Conservation (phyloP, 2,797 vertebrate genomes). For the Rousettus madagascariensis region DNA sequence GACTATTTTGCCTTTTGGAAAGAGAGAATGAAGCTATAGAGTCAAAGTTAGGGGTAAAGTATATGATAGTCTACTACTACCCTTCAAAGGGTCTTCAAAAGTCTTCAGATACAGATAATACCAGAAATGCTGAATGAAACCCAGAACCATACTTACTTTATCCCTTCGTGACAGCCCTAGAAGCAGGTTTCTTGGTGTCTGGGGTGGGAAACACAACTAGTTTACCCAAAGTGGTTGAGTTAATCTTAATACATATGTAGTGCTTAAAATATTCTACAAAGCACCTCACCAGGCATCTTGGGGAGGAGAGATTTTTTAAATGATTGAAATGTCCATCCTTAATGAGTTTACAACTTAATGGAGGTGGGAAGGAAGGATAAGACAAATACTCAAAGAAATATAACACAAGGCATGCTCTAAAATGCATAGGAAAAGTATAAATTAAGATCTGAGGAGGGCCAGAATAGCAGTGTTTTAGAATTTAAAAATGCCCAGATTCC, state of each 20-base stretch:
- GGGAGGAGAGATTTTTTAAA: not conserved
- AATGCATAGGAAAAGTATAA: not conserved
- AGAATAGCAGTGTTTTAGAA: conserved; percentile 11
- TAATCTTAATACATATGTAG: not conserved
- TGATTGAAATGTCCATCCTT: not conserved
- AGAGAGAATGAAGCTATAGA: conserved; percentile 21
- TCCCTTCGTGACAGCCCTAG: not conserved
- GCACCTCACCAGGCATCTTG: not conserved
- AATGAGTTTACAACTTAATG: conserved; percentile 21
- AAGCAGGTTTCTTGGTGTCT: not conserved
- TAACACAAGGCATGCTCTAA: not conserved
- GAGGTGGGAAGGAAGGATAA: not conserved
- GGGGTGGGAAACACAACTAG: not conserved
- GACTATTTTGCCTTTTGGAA: not conserved
- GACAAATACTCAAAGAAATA: not conserved
- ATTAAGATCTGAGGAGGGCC: conserved; percentile 2
- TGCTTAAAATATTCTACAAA: not conserved
- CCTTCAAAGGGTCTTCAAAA: not conserved
- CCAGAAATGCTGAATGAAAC: conserved; percentile 1
- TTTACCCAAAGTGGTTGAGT: not conserved
- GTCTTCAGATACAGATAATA: not conserved
- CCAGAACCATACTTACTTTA: not conserved
- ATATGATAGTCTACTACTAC: not conserved
- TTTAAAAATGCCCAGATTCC: not conserved
- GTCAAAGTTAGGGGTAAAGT: not conserved